These are phyloP conservation scores for Odocoileus virginianus DNA, from an alignment of 2,113 vertebrate species.

Conservation along the genomic window DNA sequence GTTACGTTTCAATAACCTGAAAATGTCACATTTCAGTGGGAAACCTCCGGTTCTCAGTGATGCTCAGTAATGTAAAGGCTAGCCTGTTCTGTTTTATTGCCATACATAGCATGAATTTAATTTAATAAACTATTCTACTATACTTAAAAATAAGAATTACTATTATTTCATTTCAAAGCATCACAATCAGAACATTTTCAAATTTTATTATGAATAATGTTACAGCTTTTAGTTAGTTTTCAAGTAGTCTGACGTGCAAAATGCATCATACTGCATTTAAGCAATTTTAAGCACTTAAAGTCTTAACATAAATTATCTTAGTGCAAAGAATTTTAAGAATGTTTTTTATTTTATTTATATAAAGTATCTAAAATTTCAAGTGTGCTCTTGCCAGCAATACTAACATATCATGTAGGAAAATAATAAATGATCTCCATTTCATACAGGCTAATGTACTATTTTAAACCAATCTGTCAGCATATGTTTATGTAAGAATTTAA, in stretches of 20 bases:
- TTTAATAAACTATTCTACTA: neutral
- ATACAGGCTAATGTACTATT: neutral
- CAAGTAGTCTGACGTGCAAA: neutral
- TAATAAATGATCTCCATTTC: neutral
- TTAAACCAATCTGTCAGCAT: neutral
- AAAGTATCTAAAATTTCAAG: neutral
- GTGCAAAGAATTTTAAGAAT: neutral
- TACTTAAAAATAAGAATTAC: conserved; percentile 37
- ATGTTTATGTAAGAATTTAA: neutral
- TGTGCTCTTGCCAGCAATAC: neutral
- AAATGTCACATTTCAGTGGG: neutral
- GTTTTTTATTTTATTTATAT: neutral
- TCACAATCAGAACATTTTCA: neutral
- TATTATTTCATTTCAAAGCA: conserved; percentile 15
- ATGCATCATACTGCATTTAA: neutral
- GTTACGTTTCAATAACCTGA: neutral
- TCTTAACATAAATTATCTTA: neutral
- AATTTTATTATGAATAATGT: neutral
- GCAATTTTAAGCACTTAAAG: neutral
- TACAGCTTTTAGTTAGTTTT: neutral
- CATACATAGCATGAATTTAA: neutral
- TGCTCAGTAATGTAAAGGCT: neutral
- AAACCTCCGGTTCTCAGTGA: neutral
- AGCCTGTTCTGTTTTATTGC: neutral
- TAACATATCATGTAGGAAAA: neutral